phyloP scores from a whole-genome alignment of 2,113 vertebrate species.

The Scolopax mira region DNA sequence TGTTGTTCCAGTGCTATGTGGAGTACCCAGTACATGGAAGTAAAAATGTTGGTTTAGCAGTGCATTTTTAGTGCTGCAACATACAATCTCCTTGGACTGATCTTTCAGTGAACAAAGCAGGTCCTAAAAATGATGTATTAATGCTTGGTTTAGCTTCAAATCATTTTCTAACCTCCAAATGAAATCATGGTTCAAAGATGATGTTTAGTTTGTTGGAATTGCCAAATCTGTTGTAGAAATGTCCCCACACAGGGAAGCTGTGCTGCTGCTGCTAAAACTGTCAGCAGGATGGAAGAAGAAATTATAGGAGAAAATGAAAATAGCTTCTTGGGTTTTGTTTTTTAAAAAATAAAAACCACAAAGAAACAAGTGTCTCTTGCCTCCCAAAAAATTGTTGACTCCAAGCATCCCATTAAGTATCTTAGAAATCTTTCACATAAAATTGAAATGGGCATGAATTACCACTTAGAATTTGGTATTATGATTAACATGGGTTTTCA shows the following conservation, averaged over 20 bases:
- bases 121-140: background rate
- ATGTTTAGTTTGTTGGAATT: background rate
- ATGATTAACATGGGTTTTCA: background rate
- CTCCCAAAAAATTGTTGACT: background rate
- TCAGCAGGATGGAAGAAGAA: background rate
- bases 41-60: background rate
- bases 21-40: background rate
- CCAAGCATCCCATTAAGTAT: background rate
- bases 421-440: background rate
- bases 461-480: background rate
- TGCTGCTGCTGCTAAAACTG: background rate
- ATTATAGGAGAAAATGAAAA: background rate
- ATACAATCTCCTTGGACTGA: background rate
- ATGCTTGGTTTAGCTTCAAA: background rate
- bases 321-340: background rate
- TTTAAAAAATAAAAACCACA: background rate
- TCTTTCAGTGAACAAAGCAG: background rate
- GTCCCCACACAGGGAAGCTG: background rate
- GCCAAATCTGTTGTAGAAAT: background rate
- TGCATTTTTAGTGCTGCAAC: background rate
- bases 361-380: background rate
- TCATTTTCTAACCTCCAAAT: background rate
- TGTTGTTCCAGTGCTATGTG: background rate
- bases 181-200: background rate
- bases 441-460: background rate